Base-by-base conservation (phyloP, 2,113 vertebrate genomes). In the Lampris incognitus region DNA sequence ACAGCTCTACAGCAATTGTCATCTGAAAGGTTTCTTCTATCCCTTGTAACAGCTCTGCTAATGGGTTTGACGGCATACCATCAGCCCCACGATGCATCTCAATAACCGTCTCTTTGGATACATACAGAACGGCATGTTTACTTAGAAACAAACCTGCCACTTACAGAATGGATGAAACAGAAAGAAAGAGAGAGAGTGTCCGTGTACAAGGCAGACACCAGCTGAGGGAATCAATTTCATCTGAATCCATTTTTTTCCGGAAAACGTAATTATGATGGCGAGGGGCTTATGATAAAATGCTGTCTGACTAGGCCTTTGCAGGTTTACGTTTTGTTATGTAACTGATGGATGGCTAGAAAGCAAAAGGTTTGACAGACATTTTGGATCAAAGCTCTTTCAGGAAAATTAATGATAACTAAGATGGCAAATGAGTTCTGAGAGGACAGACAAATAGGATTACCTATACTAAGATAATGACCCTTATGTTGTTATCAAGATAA, bases 11-110 rank as follows among this genome's bases (percentile, higher is more conserved):
- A 78, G 74, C 54, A 84, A 79, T 70, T 64, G 69, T 44, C 72
- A 52, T 85, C 79, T 84, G 76, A 87, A 87, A 85, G 74, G 83
- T 24, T 24, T 24, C 62, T 71, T 89, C 64, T 46, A 41, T 49
- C 71, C 57, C 57, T n/a, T 69, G 84, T 83, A 91, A 89, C 81
- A 78, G 87, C 82, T 62, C 78, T 84, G 78, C 89, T 93, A 93
- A 87, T 90, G 78, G 89, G 71, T 79, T 60, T 55, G 67, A 81
- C 82, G 59, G 79, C 59, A 62, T 79, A 63, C 71, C 74, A 71
- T 82, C 24, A 74, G 72, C 51, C 62, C 68, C 73, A 77, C 83
- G 86, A 89, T 89, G 77, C 75, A 91, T 89, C 88, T 87, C 68
- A 82, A 83, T 78, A 79, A 82, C 76, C 71, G 75, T 78, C 83